Conservation (phyloP, 2,888 invertebrate species). For the Limnephilus lunatus region DNA sequence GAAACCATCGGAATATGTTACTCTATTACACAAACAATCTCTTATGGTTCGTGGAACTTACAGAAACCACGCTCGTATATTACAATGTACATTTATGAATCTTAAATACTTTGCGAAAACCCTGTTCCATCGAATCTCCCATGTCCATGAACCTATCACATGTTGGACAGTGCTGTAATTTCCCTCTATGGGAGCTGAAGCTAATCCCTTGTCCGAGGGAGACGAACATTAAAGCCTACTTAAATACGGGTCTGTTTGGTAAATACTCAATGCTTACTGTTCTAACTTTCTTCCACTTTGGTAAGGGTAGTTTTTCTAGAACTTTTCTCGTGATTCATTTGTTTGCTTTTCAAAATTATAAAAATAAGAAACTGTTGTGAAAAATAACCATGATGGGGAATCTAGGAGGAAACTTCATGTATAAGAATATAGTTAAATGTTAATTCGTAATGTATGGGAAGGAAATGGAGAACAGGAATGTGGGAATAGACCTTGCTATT, state of each 20-base stretch:
- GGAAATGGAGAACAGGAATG: too few relatives aligned
- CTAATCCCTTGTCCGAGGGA: slow-evolving; percentile 13
- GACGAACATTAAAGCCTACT: neutral
- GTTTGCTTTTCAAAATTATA: neutral
- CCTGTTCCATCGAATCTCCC: neutral
- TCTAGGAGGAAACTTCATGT: neutral
- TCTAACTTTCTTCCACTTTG: neutral
- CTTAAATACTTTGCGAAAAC: neutral
- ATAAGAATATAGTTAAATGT: too few relatives aligned
- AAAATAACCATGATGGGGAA: neutral
- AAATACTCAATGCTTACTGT: neutral
- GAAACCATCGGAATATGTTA: too few relatives aligned
- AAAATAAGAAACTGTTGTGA: neutral
- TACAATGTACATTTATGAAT: neutral
- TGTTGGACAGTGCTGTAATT: slow-evolving; percentile 19
- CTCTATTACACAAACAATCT: too few relatives aligned
- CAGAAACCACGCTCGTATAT: too few relatives aligned
- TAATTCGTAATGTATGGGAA: too few relatives aligned
- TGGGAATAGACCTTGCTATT: too few relatives aligned
- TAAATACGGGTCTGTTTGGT: neutral
- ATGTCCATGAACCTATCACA: neutral
- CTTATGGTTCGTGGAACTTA: too few relatives aligned
- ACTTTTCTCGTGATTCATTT: neutral
- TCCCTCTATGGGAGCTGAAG: neutral
- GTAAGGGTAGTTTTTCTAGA: neutral